Evolutionary conservation across 2,797 vertebrate genomes (phyloP), one percentile per base, ranked within the genome.

Genomic region (Parauchenoglanis ngamensis): DNA sequence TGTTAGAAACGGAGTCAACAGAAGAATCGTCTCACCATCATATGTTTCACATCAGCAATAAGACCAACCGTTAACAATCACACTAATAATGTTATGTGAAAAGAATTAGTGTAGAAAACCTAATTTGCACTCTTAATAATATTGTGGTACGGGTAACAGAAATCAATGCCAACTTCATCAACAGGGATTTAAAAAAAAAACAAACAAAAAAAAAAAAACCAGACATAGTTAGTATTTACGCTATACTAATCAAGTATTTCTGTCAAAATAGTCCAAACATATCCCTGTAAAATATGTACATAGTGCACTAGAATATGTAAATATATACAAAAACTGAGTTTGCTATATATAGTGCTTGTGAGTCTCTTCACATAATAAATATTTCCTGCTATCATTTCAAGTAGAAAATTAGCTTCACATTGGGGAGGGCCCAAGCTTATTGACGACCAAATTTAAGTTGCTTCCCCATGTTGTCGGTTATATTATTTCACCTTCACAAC

Each of bases 1-100:
- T 44, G 61, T 91, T 82, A 97, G 90, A 97, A 86, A 31, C 80
- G 1, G 2, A 70, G 46, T 13, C 23, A 31, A 28, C 56, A 13
- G 10, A 72, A 57, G 2, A 52, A 57, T 59, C 25, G 7, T 0
- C 46, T 80, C 31, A 63, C 40, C 4, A 3, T 25, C 56, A 23
- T 23, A 35, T 15, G 31, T 80, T 57, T 6, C 15, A 78, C 10
- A 40, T 3, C n/a, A 56, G 28, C 56, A 13, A 40, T 35, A 59
- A 78, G 10, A 79, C 56, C 19, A 59, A 59, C 19, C 25, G 7
- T 0, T 7, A 21, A 13, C 15, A 78, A 78, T 57, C 31, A 11
- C 56, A 56, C 40, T 46, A 46, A 73, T 23, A 40, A 21, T 40
- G 40, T 40, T 40, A 54, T 49, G 12, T 49, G 72, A 13, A 75